Base-by-base conservation (phyloP, 2,113 vertebrate species). In the Procavia capensis region DNA sequence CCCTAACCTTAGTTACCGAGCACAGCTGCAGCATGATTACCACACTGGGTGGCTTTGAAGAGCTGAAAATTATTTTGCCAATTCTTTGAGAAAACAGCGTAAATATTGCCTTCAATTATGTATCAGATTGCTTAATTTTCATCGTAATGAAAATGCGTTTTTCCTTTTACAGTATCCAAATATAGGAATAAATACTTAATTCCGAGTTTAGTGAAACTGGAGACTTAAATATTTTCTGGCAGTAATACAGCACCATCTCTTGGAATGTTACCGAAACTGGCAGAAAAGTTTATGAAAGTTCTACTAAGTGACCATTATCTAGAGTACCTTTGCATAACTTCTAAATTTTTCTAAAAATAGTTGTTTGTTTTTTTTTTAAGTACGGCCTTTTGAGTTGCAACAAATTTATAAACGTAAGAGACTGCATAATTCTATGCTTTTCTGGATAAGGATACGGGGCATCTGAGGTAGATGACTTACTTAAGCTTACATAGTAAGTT, bases 231-330 rank as follows among this genome's bases (percentile, higher is more conserved):
- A 76, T 91, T 87, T 95, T 95, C 79, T 85, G n/a, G 8, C 19
- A 82, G 79, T 59, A 39, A 89, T 29, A 41, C 45, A 91, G 88
- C 96, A 66, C 96, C 97, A 97, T 88, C 97, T 96, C 9, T 24
- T 97, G 97, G 95, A 93, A 16, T 41, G 59, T 39, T 90, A 64
- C 9, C 88, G 82, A 68, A 97, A 96, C 72, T 80, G 25, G 85
- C 36, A 86, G 59, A 68, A 91, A 91, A 84, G 11, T 27, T 43
- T n/a, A 24, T 25, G 64, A 24, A 43, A 74, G 6, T 61, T 29
- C 10, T 57, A 19, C 11, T 61, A 39, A 76, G 2, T 89, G 50
- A 82, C 10, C 86, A 64, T 36, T 24, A 79, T 4, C 2, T 86
- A 14, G 47, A 94, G 80, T 57, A 34, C 9, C 83, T 17, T 63